These are phyloP conservation scores for Tiliacea citrago DNA, from an alignment of 2,888 invertebrate species.

Conservation along the genomic window DNA sequence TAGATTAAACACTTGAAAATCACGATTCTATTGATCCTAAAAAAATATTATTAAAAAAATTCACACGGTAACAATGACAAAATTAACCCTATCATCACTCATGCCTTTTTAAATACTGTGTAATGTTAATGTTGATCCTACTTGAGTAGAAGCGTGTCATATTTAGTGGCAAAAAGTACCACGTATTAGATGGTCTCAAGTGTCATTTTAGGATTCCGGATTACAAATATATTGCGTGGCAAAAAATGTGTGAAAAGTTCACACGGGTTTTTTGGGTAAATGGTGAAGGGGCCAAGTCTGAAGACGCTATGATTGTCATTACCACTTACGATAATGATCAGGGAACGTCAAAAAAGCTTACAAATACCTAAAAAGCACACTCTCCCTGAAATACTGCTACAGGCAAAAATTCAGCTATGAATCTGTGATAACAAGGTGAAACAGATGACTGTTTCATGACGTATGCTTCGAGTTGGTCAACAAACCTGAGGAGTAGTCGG, in stretches of 20 bases:
- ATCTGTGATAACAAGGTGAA: no score
- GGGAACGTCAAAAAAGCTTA: slow-evolving; percentile 3
- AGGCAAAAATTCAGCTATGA: no score
- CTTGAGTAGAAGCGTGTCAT: slow-evolving; percentile 83
- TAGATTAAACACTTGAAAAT: slow-evolving; percentile 36
- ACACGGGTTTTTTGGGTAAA: slow-evolving; percentile 48
- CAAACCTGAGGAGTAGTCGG: no score
- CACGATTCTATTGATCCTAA: slow-evolving; percentile 43
- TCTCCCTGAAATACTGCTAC: no score
- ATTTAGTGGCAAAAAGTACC: slow-evolving; percentile 70
- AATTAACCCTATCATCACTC: slow-evolving; percentile 62
- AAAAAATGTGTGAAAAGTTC: slow-evolving; percentile 52
- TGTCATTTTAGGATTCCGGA: slow-evolving; percentile 74
- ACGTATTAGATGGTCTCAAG: slow-evolving; percentile 64
- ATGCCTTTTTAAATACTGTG: slow-evolving; percentile 74
- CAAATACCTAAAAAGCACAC: no score
- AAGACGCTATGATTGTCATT: background rate
- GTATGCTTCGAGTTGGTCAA: no score
- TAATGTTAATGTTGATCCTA: slow-evolving; percentile 81
- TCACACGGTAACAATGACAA: slow-evolving; percentile 60
- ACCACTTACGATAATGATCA: background rate
- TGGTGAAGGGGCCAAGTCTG: no score
- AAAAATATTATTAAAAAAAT: slow-evolving; percentile 36
- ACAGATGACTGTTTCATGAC: no score
- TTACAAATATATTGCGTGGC: slow-evolving; percentile 48